A percentile compares a stretch with the other conserved stretches of the same genome.
Evolutionary conservation across 2,888 invertebrate species (phyloP).

Genomic region (Drosophila niveifrons): DNA sequence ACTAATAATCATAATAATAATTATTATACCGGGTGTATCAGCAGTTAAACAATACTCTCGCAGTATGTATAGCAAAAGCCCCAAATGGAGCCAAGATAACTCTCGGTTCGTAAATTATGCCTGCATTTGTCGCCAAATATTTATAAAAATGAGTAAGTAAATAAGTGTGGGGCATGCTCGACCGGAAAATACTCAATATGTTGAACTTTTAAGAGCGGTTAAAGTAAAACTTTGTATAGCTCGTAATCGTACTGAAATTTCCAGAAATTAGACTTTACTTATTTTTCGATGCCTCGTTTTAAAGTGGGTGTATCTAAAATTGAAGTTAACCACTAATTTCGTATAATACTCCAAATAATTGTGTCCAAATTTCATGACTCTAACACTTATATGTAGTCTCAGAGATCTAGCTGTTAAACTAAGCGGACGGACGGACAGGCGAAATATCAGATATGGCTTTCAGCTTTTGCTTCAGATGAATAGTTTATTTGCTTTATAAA

Average conservation of each 20-base stretch:
- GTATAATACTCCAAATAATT: too few species aligned
- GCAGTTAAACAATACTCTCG: constrained; percentile 19
- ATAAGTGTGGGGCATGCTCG: neutral
- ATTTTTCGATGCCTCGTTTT: too few species aligned
- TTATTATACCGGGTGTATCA: constrained; percentile 21
- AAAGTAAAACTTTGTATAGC: too few species aligned
- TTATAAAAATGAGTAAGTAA: constrained; percentile 31
- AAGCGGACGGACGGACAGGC: neutral
- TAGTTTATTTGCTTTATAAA: too few species aligned
- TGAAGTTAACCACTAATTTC: too few species aligned
- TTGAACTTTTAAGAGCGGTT: too few species aligned
- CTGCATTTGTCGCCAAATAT: constrained; percentile 60
- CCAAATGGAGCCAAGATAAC: constrained; percentile 47
- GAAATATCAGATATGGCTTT: too few species aligned
- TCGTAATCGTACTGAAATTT: too few species aligned
- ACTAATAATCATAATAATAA: constrained; percentile 8
- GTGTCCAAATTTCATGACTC: too few species aligned
- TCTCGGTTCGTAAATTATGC: constrained; percentile 41
- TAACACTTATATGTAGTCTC: neutral
- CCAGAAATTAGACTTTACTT: too few species aligned
- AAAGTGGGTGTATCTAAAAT: too few species aligned
- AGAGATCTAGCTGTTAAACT: neutral
- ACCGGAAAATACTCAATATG: neutral
- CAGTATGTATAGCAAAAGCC: constrained; percentile 8
- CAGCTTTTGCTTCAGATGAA: too few species aligned